phyloP scores from a whole-genome alignment of 2,888 invertebrate species.

The Campoplex capitator region DNA sequence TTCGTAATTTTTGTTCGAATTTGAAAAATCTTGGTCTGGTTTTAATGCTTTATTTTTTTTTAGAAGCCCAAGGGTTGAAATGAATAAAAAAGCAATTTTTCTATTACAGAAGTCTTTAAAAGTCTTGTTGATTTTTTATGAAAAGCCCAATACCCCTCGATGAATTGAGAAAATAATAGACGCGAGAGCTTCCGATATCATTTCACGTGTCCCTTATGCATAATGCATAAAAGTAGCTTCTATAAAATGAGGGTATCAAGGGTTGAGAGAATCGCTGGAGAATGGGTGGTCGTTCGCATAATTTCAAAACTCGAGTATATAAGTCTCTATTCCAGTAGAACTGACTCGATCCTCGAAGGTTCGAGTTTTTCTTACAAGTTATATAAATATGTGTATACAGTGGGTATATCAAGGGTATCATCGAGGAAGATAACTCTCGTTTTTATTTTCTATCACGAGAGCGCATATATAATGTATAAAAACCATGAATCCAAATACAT shows the following conservation, averaged over 20 bases:
- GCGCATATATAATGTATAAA: constrained; percentile 26
- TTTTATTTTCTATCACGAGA: constrained; percentile 13
- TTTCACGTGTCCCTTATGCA: constrained; percentile 56
- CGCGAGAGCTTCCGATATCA: constrained; percentile 42
- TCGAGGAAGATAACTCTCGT: constrained; percentile 21
- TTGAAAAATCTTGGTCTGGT: background rate
- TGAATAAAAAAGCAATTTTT: too few species aligned
- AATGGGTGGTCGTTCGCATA: constrained; percentile 61
- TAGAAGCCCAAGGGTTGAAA: too few species aligned
- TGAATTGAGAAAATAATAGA: constrained; percentile 59
- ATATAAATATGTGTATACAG: constrained; percentile 4
- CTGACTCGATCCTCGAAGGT: constrained; percentile 10
- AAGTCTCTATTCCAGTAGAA: constrained; percentile 8
- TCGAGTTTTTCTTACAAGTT: constrained; percentile 17
- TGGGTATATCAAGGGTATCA: constrained; percentile 5
- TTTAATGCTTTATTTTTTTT: background rate
- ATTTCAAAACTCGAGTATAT: constrained; percentile 47
- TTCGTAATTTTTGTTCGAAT: background rate
- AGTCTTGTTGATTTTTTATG: background rate
- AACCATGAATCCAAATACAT: constrained; percentile 1
- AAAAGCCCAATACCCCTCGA: background rate
- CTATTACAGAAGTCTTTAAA: too few species aligned
- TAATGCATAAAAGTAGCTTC: constrained; percentile 53
- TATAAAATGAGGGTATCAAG: constrained; percentile 51
- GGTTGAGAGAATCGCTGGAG: constrained; percentile 40